Evolutionary conservation across 2,888 invertebrate genomes (phyloP), one percentile per base, ranked within the genome.

Genomic region (Acronicta psi): DNA sequence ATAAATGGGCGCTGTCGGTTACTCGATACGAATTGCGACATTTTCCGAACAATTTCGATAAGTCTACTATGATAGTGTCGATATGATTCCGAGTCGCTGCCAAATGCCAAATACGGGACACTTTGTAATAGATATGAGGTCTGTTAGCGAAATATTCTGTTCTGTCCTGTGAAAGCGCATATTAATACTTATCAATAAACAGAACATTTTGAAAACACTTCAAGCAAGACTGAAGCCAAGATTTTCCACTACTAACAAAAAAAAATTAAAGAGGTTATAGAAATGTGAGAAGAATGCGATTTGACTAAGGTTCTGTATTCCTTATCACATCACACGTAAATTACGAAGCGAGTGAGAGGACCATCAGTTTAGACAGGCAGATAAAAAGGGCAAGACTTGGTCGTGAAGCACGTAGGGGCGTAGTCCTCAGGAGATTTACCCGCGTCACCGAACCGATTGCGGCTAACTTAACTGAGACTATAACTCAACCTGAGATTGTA

Each of bases 371-470:
- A 20, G 51, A 43, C 14, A 47, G 41, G 38, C n/a, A 52, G 50
- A 63, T 58, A 52, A 52, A 55, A 45, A 31, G 46, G 53, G 42
- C 20, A 63, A 29, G 18, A 20, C 38, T 57, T 43, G 34, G 46
- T 43, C 45, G 38, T 36, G 56, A 58, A 57, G 58, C 82, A 79
- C 81, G 80, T 80, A 64, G 67, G 47, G n/a, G 14, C 29, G 57
- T 71, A 68, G 73, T 77, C 79, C 69, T 76, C 52, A 23, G 57
- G 75, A 80, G 86, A 83, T 83, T 83, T 83, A 83, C 79, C 82
- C 78, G 67, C 67, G 75, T 79, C 80, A 77, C 45, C 38, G 42
- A 52, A 58, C 66, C 75, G 77, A 76, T 79, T 82, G 80, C 68
- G 81, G 84, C 73, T 66, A 60, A 61, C 64, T 64, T 67, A 77